phyloP scores from a whole-genome alignment of 2,113 vertebrate species.

The Steatornis caripensis region DNA sequence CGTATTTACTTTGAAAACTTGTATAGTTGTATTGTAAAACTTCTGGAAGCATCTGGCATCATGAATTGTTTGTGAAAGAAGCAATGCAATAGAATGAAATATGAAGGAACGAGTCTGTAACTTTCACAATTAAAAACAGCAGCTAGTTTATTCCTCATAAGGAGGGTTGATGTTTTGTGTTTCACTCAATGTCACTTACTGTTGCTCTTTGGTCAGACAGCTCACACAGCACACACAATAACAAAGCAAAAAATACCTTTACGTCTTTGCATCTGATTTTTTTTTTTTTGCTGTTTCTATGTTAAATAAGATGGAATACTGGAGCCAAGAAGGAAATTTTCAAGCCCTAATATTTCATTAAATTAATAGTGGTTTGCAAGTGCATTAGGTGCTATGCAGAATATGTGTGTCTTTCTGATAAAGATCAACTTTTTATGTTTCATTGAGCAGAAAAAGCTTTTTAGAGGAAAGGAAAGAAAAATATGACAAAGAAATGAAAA shows the following conservation, averaged over 20 bases:
- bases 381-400: neutral
- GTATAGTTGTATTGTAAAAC: neutral
- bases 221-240: neutral
- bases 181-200: neutral
- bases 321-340: neutral
- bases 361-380: neutral
- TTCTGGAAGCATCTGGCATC: conserved; percentile 23
- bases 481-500: conserved; percentile 1
- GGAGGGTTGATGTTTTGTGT: neutral
- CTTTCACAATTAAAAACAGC: neutral
- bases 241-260: neutral
- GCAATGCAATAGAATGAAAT: neutral
- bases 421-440: neutral
- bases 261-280: neutral
- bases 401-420: neutral
- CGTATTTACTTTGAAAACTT: neutral
- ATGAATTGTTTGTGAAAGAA: neutral
- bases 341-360: neutral
- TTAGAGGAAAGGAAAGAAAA: conserved; percentile 14
- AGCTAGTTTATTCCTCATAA: neutral
- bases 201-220: neutral
- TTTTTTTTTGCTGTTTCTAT: neutral
- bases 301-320: neutral
- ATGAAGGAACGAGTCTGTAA: neutral
- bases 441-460: neutral